phyloP scores from a whole-genome alignment of 2,797 vertebrate genomes.

The Esox lucius region DNA sequence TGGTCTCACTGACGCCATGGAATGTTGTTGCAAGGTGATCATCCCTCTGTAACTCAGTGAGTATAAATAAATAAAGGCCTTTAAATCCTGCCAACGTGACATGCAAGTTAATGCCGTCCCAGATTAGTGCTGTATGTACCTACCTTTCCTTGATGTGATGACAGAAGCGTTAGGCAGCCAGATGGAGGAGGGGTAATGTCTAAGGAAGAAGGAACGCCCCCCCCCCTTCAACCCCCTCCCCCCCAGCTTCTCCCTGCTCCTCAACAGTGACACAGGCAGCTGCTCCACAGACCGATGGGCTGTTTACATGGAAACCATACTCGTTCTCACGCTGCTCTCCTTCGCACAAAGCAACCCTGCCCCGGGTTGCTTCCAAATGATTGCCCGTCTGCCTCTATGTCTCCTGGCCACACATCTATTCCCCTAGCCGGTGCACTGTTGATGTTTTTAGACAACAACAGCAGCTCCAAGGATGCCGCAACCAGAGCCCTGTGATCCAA shows the following conservation, averaged over 20 bases:
- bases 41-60: slow-evolving; percentile 45
- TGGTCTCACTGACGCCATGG: slow-evolving; percentile 26
- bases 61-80: slow-evolving; percentile 42
- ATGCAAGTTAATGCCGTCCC: slow-evolving; percentile 46
- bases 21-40: slow-evolving; percentile 14
- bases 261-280: slow-evolving; percentile 64
- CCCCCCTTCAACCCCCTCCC: slow-evolving; percentile 28
- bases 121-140: slow-evolving; percentile 57
- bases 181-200: slow-evolving; percentile 50
- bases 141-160: slow-evolving; percentile 54
- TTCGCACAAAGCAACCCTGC: slow-evolving; percentile 44
- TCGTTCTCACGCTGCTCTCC: slow-evolving; percentile 55
- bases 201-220: slow-evolving; percentile 58
- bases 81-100: slow-evolving; percentile 63
- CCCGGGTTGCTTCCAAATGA: slow-evolving; percentile 37
- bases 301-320: slow-evolving; percentile 66
- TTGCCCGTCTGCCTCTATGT: slow-evolving; percentile 34
- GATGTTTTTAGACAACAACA: slow-evolving; percentile 67
- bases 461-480: slow-evolving; percentile 75
- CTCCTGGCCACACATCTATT: slow-evolving; percentile 21
- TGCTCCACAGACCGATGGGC: slow-evolving; percentile 47
- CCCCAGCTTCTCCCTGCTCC: slow-evolving; percentile 41
- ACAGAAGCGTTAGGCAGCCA: slow-evolving; percentile 23
- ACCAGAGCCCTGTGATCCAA: slow-evolving; percentile 62
- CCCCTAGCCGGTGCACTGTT: slow-evolving; percentile 59